These are phyloP conservation scores for Puffinus mauretanicus DNA, from an alignment of 2,113 vertebrate genomes.

Conservation along the genomic window DNA sequence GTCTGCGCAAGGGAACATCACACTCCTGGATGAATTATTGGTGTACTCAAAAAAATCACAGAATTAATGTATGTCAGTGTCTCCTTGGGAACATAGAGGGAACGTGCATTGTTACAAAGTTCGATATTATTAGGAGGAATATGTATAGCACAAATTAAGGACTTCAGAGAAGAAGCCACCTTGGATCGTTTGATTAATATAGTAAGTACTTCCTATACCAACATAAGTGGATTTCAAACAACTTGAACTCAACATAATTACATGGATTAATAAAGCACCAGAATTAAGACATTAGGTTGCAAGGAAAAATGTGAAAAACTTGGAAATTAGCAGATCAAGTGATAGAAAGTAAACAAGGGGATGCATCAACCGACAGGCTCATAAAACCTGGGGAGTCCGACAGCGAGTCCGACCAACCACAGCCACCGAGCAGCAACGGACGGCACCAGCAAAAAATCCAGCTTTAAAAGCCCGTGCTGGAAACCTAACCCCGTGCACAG, in stretches of 20 bases:
- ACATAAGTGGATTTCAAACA: conserved; percentile 56
- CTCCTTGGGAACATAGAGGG: not conserved
- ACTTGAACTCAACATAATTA: conserved; percentile 28
- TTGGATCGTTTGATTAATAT: conserved; percentile 25
- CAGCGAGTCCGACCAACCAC: rapidly evolving
- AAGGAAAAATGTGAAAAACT: conserved; percentile 8
- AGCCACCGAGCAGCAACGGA: not conserved
- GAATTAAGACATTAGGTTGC: conserved; percentile 9
- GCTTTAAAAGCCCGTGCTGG: not conserved
- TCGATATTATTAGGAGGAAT: not conserved
- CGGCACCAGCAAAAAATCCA: rapidly evolving
- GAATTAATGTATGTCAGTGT: not conserved
- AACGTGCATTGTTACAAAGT: not conserved
- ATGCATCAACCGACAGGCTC: not conserved
- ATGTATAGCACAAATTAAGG: conserved; percentile 24
- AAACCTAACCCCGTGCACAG: not conserved
- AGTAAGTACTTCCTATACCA: conserved; percentile 33
- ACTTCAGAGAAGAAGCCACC: conserved; percentile 28
- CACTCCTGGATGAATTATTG: not conserved
- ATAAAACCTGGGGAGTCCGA: not conserved
- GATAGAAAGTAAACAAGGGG: not conserved
- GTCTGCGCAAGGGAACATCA: not conserved
- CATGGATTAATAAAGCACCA: conserved; percentile 28
- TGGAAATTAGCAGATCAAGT: not conserved
- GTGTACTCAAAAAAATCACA: not conserved